Evolutionary conservation across 2,113 vertebrate species (phyloP).

Genomic region (Helogale parvula): DNA sequence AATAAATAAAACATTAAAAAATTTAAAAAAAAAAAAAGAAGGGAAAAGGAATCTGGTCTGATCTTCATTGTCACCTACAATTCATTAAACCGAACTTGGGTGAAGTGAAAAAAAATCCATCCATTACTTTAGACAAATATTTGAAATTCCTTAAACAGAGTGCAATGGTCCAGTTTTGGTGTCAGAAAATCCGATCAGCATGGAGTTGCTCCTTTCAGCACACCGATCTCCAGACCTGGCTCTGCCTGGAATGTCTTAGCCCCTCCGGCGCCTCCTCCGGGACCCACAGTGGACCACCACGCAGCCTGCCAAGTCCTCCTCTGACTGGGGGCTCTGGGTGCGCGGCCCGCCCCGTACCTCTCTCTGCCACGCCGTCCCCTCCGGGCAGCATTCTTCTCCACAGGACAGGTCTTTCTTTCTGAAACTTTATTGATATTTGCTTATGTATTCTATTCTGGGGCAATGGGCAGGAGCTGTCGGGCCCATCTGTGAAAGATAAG

Average conservation of each 20-base stretch:
- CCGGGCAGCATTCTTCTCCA: background rate
- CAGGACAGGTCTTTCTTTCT: background rate
- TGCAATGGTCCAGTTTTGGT: background rate
- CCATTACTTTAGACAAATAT: background rate
- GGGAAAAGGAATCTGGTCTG: background rate
- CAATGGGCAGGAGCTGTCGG: background rate
- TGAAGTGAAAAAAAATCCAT: background rate
- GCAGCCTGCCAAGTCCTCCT: background rate
- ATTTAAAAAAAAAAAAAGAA: background rate
- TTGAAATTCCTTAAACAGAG: conserved; percentile 17
- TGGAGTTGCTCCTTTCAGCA: background rate
- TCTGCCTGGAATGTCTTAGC: accelerated
- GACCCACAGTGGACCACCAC: accelerated
- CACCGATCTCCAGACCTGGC: too few relatives aligned
- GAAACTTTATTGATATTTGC: background rate
- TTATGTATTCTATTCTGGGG: background rate
- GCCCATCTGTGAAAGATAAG: background rate
- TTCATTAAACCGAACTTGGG: background rate
- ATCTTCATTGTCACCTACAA: background rate
- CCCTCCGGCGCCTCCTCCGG: accelerated
- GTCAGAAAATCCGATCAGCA: background rate
- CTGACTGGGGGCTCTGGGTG: background rate
- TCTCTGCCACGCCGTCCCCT: background rate
- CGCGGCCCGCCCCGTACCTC: background rate
- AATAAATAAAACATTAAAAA: too few relatives aligned